Conservation (phyloP, 2,888 invertebrate genomes). For the Cordilura impudica region DNA sequence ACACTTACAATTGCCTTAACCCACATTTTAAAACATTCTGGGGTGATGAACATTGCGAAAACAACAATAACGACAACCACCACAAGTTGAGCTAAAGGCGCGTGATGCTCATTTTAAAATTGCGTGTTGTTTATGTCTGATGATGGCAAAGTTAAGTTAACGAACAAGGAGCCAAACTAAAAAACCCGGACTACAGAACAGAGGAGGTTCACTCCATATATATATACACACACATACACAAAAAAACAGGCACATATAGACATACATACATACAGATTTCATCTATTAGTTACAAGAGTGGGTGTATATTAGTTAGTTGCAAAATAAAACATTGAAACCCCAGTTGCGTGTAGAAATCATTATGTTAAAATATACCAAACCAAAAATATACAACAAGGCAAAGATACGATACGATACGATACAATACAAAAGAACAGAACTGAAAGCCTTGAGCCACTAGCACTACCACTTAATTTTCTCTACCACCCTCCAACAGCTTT, state of each 20-base stretch:
- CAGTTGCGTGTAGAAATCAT: slow-evolving; percentile 58
- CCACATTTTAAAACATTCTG: slow-evolving; percentile 32
- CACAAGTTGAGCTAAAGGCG: slow-evolving; percentile 46
- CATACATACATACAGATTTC: not conserved
- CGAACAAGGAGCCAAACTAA: not conserved
- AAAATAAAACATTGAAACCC: slow-evolving; percentile 37
- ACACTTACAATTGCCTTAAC: slow-evolving; percentile 25
- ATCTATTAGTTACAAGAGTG: not conserved
- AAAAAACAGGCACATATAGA: not conserved
- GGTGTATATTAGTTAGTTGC: slow-evolving; percentile 34
- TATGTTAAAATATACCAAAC: slow-evolving; percentile 31
- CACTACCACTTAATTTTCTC: not conserved
- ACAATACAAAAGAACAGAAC: not conserved
- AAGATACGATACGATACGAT: not conserved
- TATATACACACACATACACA: not conserved
- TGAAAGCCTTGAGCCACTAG: slow-evolving; percentile 12
- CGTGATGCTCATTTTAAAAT: slow-evolving; percentile 72
- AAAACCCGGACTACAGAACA: not conserved
- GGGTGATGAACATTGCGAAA: slow-evolving; percentile 3
- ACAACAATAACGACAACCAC: slow-evolving; percentile 3
- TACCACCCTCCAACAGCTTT: not conserved
- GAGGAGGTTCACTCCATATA: not conserved
- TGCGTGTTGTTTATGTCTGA: slow-evolving; percentile 70
- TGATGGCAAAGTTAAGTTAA: slow-evolving; percentile 25
- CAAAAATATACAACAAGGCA: not conserved